Conservation (phyloP, 2,113 vertebrate genomes). For the Hymenochirus boettgeri region DNA sequence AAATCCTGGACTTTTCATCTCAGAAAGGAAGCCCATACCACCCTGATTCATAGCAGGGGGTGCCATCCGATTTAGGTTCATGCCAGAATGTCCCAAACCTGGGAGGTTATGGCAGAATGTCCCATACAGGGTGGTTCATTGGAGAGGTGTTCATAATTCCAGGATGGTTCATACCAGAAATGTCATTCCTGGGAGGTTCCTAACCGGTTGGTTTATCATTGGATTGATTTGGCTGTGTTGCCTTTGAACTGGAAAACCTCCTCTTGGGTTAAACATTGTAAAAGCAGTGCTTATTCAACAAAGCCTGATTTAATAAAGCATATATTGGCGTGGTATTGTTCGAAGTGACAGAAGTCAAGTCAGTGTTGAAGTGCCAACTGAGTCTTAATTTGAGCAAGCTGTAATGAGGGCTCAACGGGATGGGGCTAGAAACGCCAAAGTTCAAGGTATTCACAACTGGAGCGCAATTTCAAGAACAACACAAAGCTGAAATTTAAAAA, state of each 20-base stretch:
- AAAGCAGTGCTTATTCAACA: constrained; percentile 80
- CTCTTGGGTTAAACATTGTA: constrained; percentile 77
- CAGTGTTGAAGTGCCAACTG: constrained; percentile 78
- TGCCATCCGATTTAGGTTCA: constrained; percentile 14
- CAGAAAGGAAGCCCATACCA: constrained; percentile 44
- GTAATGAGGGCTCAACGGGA: constrained; percentile 78
- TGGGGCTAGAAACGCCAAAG: constrained; percentile 71
- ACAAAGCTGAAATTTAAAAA: constrained; percentile 95
- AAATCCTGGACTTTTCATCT: constrained; percentile 11
- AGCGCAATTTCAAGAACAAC: constrained; percentile 79
- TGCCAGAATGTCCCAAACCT: background rate
- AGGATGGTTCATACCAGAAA: background rate
- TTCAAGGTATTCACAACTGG: constrained; percentile 78
- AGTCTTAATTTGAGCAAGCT: constrained; percentile 81
- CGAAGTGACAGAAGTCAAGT: constrained; percentile 63
- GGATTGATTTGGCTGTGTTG: constrained; percentile 54
- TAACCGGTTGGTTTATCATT: constrained; percentile 48
- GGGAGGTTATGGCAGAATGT: constrained; percentile 9
- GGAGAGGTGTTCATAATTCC: constrained; percentile 5
- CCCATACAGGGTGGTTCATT: too few relatives aligned
- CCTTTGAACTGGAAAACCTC: constrained; percentile 67
- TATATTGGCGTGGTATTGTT: constrained; percentile 60
- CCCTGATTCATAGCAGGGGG: too few relatives aligned
- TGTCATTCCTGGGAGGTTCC: constrained; percentile 40
- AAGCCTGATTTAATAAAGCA: constrained; percentile 65